Evolutionary conservation across 2,888 invertebrate genomes (phyloP), one percentile per base, ranked within the genome.

Genomic region (Agonopterix heracliana): DNA sequence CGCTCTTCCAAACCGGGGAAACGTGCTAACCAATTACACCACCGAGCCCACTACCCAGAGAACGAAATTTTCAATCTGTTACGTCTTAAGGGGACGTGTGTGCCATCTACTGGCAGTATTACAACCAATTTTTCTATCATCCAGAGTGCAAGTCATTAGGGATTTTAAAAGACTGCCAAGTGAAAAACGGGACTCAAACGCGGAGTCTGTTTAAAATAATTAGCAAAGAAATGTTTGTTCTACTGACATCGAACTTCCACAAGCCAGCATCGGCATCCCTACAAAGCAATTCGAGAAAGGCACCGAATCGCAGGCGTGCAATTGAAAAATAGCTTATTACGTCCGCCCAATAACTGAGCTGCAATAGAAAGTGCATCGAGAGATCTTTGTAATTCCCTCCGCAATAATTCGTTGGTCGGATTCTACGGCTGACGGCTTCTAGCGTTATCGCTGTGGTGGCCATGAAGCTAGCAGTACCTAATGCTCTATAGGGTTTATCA

Each of bases 241-340:
- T n/a, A 38, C 34, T 12, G 8, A 41, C 10, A n/a, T 12, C 41
- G 41, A 41, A 41, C 12, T n/a, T 38, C 38, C 38, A n/a, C 41
- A 12, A 9, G 5, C 26, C 26, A 41, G 11, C 5, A 9, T 34
- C 26, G 4, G 13, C 48, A 48, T 44, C 48, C 51, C 46, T 51
- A 46, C 12, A 10, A 8, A 66, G 63, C 71, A 66, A 61, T 63
- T 55, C 61, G 60, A 56, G 63, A 68, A 66, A 67, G 66, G 64
- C 58, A 63, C 59, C 54, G 54, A 62, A 63, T 60, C 54, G 57
- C 57, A 46, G 59, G 52, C 63, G 50, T 57, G 65, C 68, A 64
- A 71, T 71, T 74, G 73, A 77, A 78, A 78, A 77, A 76, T 71
- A 64, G 71, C 71, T 64, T 62, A 74, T 73, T 71, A 73, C 64